phyloP scores from a whole-genome alignment of 1,140 invertebrate species.

The Gonioctena quinquepunctata region DNA sequence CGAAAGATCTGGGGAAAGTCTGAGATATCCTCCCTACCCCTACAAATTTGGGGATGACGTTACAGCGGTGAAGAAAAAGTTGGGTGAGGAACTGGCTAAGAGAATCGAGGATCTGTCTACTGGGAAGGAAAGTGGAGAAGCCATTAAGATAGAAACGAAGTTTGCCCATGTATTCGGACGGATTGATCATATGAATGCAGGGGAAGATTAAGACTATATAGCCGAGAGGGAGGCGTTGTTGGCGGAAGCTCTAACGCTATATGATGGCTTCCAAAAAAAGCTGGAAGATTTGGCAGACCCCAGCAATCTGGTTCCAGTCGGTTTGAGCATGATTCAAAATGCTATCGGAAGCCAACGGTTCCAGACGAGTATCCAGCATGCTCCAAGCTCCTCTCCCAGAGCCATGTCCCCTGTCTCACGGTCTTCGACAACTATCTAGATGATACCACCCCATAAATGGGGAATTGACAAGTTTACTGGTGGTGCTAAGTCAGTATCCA shows the following conservation, averaged over 20 bases:
- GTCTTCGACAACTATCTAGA: background rate
- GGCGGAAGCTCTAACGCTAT: background rate
- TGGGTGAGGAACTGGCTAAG: background rate
- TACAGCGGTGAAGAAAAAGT: background rate
- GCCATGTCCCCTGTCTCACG: background rate
- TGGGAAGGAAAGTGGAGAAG: background rate
- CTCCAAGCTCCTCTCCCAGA: background rate
- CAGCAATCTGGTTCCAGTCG: background rate
- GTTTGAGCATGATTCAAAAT: background rate
- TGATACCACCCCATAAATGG: conserved; percentile 7
- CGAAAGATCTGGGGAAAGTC: conserved; percentile 20
- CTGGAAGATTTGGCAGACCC: background rate
- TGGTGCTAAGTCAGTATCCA: background rate
- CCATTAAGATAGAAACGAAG: conserved; percentile 6
- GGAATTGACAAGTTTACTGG: background rate
- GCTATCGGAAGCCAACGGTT: background rate
- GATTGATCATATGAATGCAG: background rate
- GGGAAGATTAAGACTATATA: background rate
- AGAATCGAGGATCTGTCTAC: background rate
- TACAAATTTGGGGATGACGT: conserved; percentile 20
- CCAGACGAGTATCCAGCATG: background rate
- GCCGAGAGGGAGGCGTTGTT: no score
- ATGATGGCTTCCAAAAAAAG: background rate
- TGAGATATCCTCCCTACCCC: conserved; percentile 10
- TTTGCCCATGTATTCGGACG: conserved; percentile 2